These are phyloP conservation scores for Struthidea cinerea DNA, from an alignment of 2,113 vertebrate species.

Conservation along the genomic window DNA sequence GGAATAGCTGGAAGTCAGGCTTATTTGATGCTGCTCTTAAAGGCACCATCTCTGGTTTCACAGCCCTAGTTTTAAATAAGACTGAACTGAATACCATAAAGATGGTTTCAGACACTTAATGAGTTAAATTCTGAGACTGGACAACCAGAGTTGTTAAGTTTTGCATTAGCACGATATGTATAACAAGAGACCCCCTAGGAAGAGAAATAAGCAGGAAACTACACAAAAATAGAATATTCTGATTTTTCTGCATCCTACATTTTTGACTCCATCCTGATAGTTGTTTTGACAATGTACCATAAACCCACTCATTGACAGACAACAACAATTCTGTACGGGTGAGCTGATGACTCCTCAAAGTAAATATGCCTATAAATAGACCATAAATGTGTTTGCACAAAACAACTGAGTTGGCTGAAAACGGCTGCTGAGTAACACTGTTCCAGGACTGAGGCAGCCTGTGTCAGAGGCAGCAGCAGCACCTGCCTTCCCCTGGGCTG, in stretches of 20 bases:
- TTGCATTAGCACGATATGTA: not conserved
- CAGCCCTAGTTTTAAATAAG: not conserved
- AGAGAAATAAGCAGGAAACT: not conserved
- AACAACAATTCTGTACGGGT: not conserved
- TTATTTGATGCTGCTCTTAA: not conserved
- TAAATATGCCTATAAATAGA: not conserved
- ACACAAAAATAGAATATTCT: constrained; percentile 11
- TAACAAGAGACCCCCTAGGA: not conserved
- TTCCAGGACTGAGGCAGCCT: not conserved
- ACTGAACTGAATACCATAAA: not conserved
- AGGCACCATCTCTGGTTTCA: not conserved
- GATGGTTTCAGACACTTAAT: not conserved
- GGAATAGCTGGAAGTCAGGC: not conserved
- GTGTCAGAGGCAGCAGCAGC: not conserved
- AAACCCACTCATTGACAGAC: constrained; percentile 21
- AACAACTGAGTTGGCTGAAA: not conserved
- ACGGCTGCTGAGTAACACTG: not conserved
- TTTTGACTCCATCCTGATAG: not conserved
- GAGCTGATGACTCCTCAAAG: not conserved
- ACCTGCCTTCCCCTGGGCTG: not conserved
- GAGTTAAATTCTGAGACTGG: not conserved
- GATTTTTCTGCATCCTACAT: not conserved
- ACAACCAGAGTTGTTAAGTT: rapidly evolving
- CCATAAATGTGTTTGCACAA: not conserved
- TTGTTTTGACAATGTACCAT: not conserved